phyloP scores from a whole-genome alignment of 2,888 invertebrate species.

The Netelia melanura region DNA sequence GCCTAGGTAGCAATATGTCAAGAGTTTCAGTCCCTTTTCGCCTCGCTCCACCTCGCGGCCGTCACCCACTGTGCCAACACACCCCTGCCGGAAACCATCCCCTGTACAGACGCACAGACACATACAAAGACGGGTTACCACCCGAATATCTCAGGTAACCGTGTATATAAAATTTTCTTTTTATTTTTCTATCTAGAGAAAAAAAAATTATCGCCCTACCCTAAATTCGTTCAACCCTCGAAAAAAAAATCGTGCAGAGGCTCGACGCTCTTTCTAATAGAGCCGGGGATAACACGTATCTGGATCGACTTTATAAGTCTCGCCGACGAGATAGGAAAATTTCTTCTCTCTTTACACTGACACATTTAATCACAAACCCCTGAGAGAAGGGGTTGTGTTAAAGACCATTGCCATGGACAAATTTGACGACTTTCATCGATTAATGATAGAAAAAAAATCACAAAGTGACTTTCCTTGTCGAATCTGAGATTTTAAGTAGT shows the following conservation, averaged over 20 bases:
- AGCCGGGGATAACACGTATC: not conserved
- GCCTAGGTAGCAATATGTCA: constrained; percentile 84
- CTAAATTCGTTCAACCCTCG: not conserved
- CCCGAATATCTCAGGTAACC: constrained; percentile 31
- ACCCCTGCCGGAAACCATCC: too few species aligned
- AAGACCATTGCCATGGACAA: too few species aligned
- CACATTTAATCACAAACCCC: too few species aligned
- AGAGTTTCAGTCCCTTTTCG: constrained; percentile 74
- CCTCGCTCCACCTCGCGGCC: constrained; percentile 69
- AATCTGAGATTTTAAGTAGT: too few species aligned
- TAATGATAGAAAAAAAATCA: too few species aligned
- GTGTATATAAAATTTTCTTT: not conserved
- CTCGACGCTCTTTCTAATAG: constrained; percentile 5
- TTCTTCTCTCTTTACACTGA: not conserved
- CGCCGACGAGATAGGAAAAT: constrained; percentile 32
- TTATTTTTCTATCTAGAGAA: too few species aligned
- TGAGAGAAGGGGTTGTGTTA: too few species aligned
- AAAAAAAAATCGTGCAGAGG: constrained; percentile 24
- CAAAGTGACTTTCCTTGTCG: too few species aligned
- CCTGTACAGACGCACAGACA: too few species aligned
- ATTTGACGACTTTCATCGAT: too few species aligned
- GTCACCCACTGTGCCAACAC: constrained; percentile 31
- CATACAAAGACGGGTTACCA: constrained; percentile 3
- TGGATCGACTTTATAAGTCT: not conserved
- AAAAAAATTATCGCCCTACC: too few species aligned